A percentile compares a stretch with the other conserved stretches of the same genome.
These are phyloP conservation scores for Tubiluchus corallicola DNA, from an alignment of 2,888 invertebrate species.

Conservation along the genomic window DNA sequence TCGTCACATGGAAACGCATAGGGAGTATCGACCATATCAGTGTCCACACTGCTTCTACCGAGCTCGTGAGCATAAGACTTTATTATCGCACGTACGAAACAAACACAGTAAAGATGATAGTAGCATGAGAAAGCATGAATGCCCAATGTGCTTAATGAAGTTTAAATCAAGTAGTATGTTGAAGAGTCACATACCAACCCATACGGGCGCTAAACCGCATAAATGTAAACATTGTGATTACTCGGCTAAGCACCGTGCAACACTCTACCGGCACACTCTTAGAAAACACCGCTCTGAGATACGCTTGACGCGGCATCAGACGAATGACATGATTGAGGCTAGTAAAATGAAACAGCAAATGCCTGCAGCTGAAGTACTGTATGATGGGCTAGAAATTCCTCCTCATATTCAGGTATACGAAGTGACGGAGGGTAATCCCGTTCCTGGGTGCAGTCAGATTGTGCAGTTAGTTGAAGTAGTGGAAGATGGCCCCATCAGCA, in stretches of 20 bases:
- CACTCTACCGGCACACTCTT: conserved; percentile 1
- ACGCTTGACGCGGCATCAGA: too few relatives aligned
- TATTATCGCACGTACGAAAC: conserved; percentile 1
- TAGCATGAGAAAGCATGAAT: neutral
- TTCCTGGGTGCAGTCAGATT: too few relatives aligned
- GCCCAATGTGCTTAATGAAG: neutral
- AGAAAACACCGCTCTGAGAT: neutral
- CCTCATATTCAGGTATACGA: too few relatives aligned
- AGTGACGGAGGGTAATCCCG: too few relatives aligned
- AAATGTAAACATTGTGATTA: neutral
- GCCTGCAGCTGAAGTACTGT: too few relatives aligned
- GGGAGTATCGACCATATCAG: neutral
- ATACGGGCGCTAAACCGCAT: conserved; percentile 1
- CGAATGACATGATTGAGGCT: too few relatives aligned
- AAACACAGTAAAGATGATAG: neutral
- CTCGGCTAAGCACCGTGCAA: conserved; percentile 1
- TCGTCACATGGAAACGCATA: neutral
- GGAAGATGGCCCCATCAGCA: too few relatives aligned
- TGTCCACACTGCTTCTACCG: neutral
- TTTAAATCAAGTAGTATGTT: neutral
- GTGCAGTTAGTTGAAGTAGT: too few relatives aligned
- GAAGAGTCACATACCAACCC: neutral
- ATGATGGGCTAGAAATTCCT: too few relatives aligned
- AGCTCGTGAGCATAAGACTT: neutral
- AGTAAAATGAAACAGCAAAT: too few relatives aligned